Base-by-base conservation (phyloP, 2,113 vertebrate species). In the Canis aureus region DNA sequence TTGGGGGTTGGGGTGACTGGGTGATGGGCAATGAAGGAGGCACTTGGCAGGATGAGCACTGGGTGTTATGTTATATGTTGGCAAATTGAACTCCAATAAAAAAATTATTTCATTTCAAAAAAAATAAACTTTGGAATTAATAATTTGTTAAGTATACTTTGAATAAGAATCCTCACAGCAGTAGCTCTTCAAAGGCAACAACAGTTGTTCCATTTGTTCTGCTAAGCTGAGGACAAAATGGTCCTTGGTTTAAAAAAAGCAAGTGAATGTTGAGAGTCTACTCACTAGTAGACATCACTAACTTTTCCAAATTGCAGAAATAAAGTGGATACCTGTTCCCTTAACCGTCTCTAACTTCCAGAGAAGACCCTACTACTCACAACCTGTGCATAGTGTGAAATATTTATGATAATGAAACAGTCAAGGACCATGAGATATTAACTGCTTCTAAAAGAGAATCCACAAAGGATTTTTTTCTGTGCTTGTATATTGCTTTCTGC, bases 81-180 rank as follows among this genome's bases (percentile, higher is more conserved):
- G 6, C 6, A 43, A 43, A 43, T 43, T 43, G 43, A 43, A 43
- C 43, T 43, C 43, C 43, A 43, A 8, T 43, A 43, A 43, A 43
- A 43, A 43, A 43, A 43, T 1, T 43, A 7, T 43, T 43, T 43
- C 43, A 43, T 43, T 43, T 43, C 6, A 43, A 43, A 43, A 43
- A 43, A 43, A 43, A 43, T 43, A 43, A 43, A 79, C 4, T 86
- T 57, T 85, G 35, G 82, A 96, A 89, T 89, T 86, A 97, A 83
- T 67, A 64, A 89, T 76, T 88, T 96, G 71, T 69, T 74, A 38
- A 64, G 35, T 79, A 64, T 83, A 78, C 32, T 93, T 90, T 96
- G 83, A 95, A 71, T 90, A 87, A 92, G 57, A 80, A 64, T 32
- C 17, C 15, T 25, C 15, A 29, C 16, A 94, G 38, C 23, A 87